Evolutionary conservation across 2,888 invertebrate genomes (phyloP).

Genomic region (Hoplodrina ambigua): DNA sequence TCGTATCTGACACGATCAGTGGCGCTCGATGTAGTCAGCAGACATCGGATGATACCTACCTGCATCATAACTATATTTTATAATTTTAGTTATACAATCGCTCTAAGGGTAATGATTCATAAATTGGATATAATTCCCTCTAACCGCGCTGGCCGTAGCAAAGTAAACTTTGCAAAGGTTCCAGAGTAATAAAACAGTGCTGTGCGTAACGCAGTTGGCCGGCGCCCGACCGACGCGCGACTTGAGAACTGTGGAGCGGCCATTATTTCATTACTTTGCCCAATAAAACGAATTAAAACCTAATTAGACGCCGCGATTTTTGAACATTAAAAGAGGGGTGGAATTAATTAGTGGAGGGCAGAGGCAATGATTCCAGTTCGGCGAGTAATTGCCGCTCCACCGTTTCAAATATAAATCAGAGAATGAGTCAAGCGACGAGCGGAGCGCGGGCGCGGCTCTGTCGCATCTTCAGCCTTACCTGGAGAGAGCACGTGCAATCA

Average conservation of each 20-base stretch:
- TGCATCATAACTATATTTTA: background rate
- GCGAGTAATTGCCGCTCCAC: constrained; percentile 83
- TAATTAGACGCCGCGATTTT: constrained; percentile 90
- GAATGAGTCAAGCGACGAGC: constrained; percentile 54
- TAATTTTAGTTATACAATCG: background rate
- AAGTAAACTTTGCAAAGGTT: constrained; percentile 66
- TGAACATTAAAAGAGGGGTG: constrained; percentile 89
- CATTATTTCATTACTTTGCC: constrained; percentile 86
- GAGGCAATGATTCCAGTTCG: constrained; percentile 87
- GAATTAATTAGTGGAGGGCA: constrained; percentile 89
- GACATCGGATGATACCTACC: background rate
- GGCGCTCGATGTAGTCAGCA: too few relatives aligned
- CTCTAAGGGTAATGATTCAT: constrained; percentile 30
- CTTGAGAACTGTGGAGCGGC: constrained; percentile 73
- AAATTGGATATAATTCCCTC: constrained; percentile 46
- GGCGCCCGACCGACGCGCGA: constrained; percentile 49
- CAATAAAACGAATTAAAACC: constrained; percentile 90
- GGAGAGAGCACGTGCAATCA: too few relatives aligned
- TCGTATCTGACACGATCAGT: too few relatives aligned
- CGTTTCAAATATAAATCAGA: constrained; percentile 81
- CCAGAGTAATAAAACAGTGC: constrained; percentile 69
- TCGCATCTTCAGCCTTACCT: background rate
- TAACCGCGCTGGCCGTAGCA: constrained; percentile 43
- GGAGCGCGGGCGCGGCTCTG: background rate
- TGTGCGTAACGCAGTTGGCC: constrained; percentile 66